A percentile compares a stretch with the other conserved stretches of the same genome.
phyloP scores from a whole-genome alignment of 2,888 invertebrate species.

The Drosophila picticornis region DNA sequence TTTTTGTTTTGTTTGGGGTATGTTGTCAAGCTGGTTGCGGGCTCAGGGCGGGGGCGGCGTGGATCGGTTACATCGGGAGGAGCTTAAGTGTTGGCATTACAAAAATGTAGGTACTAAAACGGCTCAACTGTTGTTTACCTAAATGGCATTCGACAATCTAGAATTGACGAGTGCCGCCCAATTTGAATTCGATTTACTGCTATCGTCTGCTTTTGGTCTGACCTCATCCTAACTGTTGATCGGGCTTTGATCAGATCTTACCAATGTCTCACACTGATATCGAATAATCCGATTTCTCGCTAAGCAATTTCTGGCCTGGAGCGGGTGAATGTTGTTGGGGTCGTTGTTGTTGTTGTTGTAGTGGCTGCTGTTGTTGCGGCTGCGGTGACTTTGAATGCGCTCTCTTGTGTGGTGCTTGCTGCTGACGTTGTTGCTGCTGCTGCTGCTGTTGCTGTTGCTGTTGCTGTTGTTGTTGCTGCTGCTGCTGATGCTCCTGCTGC shows the following conservation, averaged over 20 bases:
- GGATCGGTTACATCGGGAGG: constrained; percentile 38
- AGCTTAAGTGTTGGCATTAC: constrained; percentile 56
- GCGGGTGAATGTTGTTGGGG: constrained; percentile 84
- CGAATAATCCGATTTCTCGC: constrained; percentile 90
- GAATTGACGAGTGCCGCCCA: constrained; percentile 26
- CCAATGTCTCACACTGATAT: constrained; percentile 88
- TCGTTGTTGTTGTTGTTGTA: constrained; percentile 52
- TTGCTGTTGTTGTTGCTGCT: constrained; percentile 68
- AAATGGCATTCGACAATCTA: constrained; percentile 22
- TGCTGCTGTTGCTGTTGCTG: constrained; percentile 71
- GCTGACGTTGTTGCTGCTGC: constrained; percentile 86
- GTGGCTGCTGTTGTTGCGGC: constrained; percentile 78
- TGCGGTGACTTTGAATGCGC: constrained; percentile 76
- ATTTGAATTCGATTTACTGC: constrained; percentile 10
- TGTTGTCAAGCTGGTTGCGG: constrained; percentile 54
- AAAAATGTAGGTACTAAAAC: constrained; percentile 65
- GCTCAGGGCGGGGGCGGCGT: constrained; percentile 36
- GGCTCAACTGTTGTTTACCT: constrained; percentile 61
- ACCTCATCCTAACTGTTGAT: constrained; percentile 64
- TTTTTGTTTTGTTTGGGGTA: constrained; percentile 17
- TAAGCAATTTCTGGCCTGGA: constrained; percentile 86
- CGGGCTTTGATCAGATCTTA: constrained; percentile 72
- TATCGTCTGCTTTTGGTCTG: constrained; percentile 31
- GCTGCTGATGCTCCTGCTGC: constrained; percentile 81
- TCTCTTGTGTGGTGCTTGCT: constrained; percentile 67